phyloP scores from a whole-genome alignment of 92 coral and sea anemone species.

The Montipora capitata region DNA sequence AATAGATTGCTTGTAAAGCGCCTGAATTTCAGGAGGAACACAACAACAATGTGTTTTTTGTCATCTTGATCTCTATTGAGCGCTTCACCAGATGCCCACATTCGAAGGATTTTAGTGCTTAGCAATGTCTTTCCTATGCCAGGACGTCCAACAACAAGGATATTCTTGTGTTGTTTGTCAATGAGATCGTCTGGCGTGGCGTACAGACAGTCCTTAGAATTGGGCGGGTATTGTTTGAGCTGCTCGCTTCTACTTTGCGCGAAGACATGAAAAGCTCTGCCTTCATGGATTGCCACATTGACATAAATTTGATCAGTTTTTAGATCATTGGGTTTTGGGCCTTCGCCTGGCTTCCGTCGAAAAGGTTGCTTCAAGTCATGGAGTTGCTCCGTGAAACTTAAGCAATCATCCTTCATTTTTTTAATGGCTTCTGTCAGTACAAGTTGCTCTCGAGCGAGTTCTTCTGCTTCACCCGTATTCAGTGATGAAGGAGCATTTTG shows the following conservation, averaged over 20 bases:
- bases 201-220: background rate
- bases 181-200: background rate
- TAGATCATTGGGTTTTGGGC: background rate
- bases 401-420: background rate
- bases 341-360: background rate
- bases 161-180: too few relatives aligned
- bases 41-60: too few relatives aligned
- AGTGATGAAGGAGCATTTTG: too few relatives aligned
- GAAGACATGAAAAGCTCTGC: background rate
- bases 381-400: background rate
- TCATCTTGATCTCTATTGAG: too few relatives aligned
- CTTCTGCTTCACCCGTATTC: too few relatives aligned
- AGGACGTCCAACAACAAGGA: too few relatives aligned
- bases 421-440: background rate
- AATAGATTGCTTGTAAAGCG: too few relatives aligned
- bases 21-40: too few relatives aligned
- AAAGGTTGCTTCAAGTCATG: background rate
- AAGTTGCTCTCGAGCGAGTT: background rate
- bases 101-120: too few relatives aligned
- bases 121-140: too few relatives aligned
- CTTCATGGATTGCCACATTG: background rate
- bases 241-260: background rate
- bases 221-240: background rate
- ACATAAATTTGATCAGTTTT: background rate
- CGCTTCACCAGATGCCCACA: too few relatives aligned